A percentile compares a stretch with the other conserved stretches of the same genome.
phyloP scores from a whole-genome alignment of 2,113 vertebrate genomes.

The Caranx melampygus region DNA sequence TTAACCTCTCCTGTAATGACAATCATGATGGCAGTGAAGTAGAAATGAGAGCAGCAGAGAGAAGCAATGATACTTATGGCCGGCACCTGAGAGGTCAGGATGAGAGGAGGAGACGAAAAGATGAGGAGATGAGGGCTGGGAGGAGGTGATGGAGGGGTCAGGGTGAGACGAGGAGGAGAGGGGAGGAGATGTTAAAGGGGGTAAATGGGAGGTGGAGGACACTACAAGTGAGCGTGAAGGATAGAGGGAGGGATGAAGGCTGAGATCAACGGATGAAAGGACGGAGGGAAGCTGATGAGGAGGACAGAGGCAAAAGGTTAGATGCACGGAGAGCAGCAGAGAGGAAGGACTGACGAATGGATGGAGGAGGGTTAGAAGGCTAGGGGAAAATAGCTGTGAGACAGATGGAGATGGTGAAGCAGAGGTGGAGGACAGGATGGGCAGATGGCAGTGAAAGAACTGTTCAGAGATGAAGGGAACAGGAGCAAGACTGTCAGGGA shows the following conservation, averaged over 20 bases:
- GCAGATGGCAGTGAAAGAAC: background rate
- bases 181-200: slow-evolving; percentile 28
- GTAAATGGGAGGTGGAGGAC: slow-evolving; percentile 49
- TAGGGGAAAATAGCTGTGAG: background rate
- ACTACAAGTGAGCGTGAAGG: slow-evolving; percentile 21
- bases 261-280: background rate
- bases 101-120: slow-evolving; percentile 15
- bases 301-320: slow-evolving; percentile 17
- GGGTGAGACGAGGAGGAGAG: slow-evolving; percentile 24
- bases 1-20: slow-evolving; percentile 65
- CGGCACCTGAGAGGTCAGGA: slow-evolving; percentile 24
- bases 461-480: background rate
- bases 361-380: slow-evolving; percentile 10
- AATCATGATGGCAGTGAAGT: slow-evolving; percentile 30
- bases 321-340: background rate
- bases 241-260: slow-evolving; percentile 15
- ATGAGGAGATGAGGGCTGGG: slow-evolving; percentile 8
- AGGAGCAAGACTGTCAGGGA: background rate
- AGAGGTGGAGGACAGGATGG: slow-evolving; percentile 33
- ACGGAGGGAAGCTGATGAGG: background rate
- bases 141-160: slow-evolving; percentile 57
- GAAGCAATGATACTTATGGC: slow-evolving; percentile 32
- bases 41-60: slow-evolving; percentile 25
- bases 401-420: slow-evolving; percentile 21
- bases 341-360: slow-evolving; percentile 33